These are phyloP conservation scores for Lithobius niger DNA, from an alignment of 1,140 invertebrate genomes.

Conservation along the genomic window DNA sequence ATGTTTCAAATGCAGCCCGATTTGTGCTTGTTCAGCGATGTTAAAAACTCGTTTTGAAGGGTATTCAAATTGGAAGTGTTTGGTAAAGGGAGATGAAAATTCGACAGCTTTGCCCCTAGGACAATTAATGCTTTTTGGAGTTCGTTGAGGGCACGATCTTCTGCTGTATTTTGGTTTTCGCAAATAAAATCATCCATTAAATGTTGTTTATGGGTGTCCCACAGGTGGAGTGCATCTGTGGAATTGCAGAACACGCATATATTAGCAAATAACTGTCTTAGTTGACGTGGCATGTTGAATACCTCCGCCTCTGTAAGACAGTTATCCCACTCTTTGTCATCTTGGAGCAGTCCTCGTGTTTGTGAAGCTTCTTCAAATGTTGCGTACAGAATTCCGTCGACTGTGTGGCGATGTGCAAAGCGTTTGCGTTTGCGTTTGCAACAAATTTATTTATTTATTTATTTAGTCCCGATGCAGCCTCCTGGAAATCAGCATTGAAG, in stretches of 20 bases:
- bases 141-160: constrained; percentile 1
- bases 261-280: background rate
- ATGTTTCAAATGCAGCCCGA: too few species aligned
- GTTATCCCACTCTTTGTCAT: background rate
- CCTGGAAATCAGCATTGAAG: too few species aligned
- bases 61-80: background rate
- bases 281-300: background rate
- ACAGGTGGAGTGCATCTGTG: background rate
- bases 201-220: background rate
- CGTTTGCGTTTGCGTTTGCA: too few species aligned
- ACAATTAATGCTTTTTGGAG: background rate
- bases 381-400: too few species aligned
- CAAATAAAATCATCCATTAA: background rate
- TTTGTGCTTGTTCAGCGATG: background rate
- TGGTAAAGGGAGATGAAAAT: background rate
- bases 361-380: too few species aligned
- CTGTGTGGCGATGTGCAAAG: too few species aligned
- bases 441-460: too few species aligned
- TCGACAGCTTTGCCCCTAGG: background rate
- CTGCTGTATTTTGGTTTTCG: background rate
- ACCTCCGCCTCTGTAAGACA: background rate
- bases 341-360: background rate
- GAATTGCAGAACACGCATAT: background rate
- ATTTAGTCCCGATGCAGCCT: too few species aligned
- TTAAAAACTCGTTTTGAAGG: background rate